These are phyloP conservation scores for Philaethria dido DNA, from an alignment of 2,888 invertebrate genomes.

Conservation along the genomic window DNA sequence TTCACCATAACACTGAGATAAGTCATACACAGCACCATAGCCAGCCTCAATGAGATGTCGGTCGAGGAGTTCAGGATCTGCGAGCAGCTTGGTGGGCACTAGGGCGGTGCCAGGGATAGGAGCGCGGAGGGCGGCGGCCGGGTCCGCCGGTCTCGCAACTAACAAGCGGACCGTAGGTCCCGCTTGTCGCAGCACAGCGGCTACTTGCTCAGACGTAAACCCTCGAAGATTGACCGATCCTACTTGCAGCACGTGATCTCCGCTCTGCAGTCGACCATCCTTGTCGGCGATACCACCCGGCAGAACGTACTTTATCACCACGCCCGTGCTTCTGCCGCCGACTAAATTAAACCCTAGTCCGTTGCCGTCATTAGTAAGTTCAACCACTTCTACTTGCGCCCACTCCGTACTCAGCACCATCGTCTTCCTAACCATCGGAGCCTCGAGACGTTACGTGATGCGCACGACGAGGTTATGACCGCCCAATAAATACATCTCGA, in stretches of 20 bases:
- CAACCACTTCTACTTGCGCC: conserved; percentile 99
- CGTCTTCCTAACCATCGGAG: conserved; percentile 78
- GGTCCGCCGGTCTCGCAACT: conserved; percentile 96
- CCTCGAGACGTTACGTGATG: conserved; percentile 77
- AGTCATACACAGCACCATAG: conserved; percentile 84
- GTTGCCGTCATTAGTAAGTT: conserved; percentile 98
- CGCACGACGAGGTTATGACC: conserved; percentile 70
- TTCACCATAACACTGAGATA: conserved; percentile 70
- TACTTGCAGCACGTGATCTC: conserved; percentile 98
- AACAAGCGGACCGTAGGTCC: conserved; percentile 94
- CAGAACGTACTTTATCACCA: conserved; percentile 98
- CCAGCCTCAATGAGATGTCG: conserved; percentile 92
- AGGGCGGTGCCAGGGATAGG: conserved; percentile 93
- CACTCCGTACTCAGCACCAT: conserved; percentile 98
- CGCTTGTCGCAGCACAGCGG: conserved; percentile 87
- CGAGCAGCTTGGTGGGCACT: conserved; percentile 95
- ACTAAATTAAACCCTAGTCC: conserved; percentile 99
- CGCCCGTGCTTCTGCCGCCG: conserved; percentile 98
- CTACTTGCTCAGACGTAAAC: conserved; percentile 97
- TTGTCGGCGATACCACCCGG: conserved; percentile 98
- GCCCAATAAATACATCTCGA: conserved; percentile 58
- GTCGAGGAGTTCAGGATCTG: conserved; percentile 95
- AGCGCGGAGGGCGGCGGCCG: conserved; percentile 90
- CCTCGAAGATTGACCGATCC: conserved; percentile 97
- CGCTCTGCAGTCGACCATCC: conserved; percentile 97